Percentiles rank a stretch among this genome's conserved stretches.
These are phyloP conservation scores for Morbakka virulenta DNA, from an alignment of 30 jellyfish, hydroid and myxozoan species.

Conservation along the genomic window DNA sequence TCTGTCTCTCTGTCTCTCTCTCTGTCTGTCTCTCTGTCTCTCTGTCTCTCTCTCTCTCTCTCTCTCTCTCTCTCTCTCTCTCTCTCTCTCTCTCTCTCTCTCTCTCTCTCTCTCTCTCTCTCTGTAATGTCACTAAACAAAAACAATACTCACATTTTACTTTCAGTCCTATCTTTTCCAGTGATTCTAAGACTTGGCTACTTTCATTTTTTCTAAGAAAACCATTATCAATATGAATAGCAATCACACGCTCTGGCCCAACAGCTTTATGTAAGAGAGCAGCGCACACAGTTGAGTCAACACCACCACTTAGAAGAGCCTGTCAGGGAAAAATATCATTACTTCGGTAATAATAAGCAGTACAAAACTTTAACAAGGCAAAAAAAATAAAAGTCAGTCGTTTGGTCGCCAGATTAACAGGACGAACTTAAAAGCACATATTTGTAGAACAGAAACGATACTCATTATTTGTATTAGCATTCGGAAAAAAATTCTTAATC, in stretches of 20 bases:
- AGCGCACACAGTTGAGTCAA: slow-evolving; percentile 94
- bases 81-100: too few relatives aligned
- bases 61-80: too few relatives aligned
- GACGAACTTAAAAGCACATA: too few relatives aligned
- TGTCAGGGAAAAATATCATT: background rate
- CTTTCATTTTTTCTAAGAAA: slow-evolving; percentile 85
- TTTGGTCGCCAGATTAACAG: too few relatives aligned
- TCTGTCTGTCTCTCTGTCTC: too few relatives aligned
- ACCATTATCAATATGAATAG: slow-evolving; percentile 93
- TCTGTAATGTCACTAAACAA: too few relatives aligned
- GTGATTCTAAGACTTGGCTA: slow-evolving; percentile 64
- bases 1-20: too few relatives aligned
- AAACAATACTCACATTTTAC: slow-evolving; percentile 52
- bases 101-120: background rate
- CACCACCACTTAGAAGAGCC: slow-evolving; percentile 99
- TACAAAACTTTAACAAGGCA: background rate
- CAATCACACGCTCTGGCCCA: slow-evolving; percentile 77
- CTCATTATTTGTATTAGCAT: too few relatives aligned
- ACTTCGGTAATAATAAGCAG: too few relatives aligned
- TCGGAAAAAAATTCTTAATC: too few relatives aligned
- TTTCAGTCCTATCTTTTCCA: slow-evolving; percentile 67
- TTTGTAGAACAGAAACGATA: too few relatives aligned
- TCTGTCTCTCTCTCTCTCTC: too few relatives aligned
- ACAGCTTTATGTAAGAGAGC: slow-evolving; percentile 82
- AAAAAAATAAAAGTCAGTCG: background rate